Conservation (phyloP, 2,888 invertebrate species). For the Drosophila nigricruria region DNA sequence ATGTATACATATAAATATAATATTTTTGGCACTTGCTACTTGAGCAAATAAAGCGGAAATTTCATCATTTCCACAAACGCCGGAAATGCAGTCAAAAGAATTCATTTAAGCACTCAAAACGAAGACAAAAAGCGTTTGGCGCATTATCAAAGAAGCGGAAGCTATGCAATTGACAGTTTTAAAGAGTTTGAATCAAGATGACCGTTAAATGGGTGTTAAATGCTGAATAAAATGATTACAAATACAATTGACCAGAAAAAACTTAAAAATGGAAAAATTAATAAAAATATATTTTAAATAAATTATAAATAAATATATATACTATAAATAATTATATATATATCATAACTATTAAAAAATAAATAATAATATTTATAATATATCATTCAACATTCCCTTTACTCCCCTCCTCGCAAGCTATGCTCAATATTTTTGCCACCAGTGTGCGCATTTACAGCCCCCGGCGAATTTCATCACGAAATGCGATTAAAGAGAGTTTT, state of each 20-base stretch:
- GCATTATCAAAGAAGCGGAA: slow-evolving; percentile 21
- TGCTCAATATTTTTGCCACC: slow-evolving; percentile 27
- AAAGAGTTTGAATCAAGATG: slow-evolving; percentile 1
- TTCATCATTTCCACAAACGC: slow-evolving; percentile 39
- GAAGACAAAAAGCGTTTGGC: slow-evolving; percentile 22
- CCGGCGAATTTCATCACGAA: slow-evolving; percentile 28
- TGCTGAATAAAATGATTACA: neutral
- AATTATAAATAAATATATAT: neutral
- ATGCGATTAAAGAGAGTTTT: slow-evolving; percentile 22
- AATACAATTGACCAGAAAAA: neutral
- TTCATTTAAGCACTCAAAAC: slow-evolving; percentile 22
- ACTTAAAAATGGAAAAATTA: neutral
- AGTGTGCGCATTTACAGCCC: slow-evolving; percentile 26
- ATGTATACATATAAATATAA: slow-evolving; percentile 1
- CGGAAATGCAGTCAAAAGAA: slow-evolving; percentile 65
- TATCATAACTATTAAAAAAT: too few relatives aligned
- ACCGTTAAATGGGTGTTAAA: neutral
- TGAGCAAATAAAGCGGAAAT: slow-evolving; percentile 49
- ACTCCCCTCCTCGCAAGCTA: neutral
- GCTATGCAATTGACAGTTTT: slow-evolving; percentile 31
- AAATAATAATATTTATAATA: neutral
- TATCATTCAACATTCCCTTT: neutral
- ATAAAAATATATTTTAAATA: neutral
- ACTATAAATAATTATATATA: too few relatives aligned
- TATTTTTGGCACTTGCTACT: slow-evolving; percentile 57